Percentiles rank a stretch among this genome's conserved stretches.
phyloP scores from a whole-genome alignment of 2,113 vertebrate genomes.

The Galemys pyrenaicus region DNA sequence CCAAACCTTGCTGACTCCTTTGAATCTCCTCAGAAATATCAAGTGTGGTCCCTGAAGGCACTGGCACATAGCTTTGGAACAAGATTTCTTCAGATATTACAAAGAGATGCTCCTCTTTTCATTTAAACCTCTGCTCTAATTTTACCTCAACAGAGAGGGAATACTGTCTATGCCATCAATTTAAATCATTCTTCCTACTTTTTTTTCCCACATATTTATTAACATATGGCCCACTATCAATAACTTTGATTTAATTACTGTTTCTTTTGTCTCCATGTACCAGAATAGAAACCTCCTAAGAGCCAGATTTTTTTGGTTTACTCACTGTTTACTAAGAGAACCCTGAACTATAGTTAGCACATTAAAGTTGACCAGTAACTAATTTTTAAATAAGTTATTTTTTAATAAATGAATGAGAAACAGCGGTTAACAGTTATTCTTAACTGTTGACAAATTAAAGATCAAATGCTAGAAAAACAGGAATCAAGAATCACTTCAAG shows the following conservation, averaged over 20 bases:
- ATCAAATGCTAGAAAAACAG: not conserved
- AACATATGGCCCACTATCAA: not conserved
- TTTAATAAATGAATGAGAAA: not conserved
- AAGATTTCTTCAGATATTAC: not conserved
- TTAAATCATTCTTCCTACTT: not conserved
- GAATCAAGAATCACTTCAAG: not conserved
- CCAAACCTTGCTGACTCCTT: not conserved
- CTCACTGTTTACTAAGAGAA: not conserved
- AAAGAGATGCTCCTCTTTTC: not conserved
- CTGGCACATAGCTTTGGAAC: not conserved
- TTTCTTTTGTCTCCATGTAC: not conserved
- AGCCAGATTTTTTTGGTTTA: not conserved
- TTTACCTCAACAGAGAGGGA: not conserved
- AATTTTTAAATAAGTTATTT: not conserved
- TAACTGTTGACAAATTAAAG: not conserved
- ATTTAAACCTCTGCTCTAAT: not conserved
- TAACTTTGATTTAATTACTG: not conserved
- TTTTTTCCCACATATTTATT: not conserved
- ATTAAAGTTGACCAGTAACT: not conserved
- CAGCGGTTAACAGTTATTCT: not conserved
- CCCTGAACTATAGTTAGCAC: not conserved
- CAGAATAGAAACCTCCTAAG: not conserved
- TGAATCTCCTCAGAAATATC: not conserved
- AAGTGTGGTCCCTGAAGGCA: not conserved
- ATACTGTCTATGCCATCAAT: not conserved